Base-by-base conservation (phyloP, 2,888 invertebrate species). In the Drosophila nr. perissopoda region DNA sequence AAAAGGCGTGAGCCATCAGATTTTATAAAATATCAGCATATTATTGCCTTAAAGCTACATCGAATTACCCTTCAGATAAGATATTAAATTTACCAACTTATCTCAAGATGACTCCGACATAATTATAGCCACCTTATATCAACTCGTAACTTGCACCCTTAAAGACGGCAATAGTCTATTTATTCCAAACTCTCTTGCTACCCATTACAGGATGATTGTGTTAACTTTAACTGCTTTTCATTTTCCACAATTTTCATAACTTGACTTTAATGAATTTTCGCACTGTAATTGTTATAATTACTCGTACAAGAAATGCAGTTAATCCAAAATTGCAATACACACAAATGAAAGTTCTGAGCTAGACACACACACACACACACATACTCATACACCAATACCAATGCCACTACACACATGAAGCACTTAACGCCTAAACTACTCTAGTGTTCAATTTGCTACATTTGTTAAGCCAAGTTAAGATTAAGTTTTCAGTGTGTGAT, bases 401-500 rank as follows among this genome's bases (percentile, higher is more conserved):
- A 46, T 38, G 33, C 33, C 48, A 49, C 53, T 66, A 38, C 48
- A 33, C 16, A 33, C 21, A 31, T 49, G 48, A n/a, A 25, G 54
- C 60, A 76, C 57, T 65, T 69, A 75, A 70, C 52, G 48, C 70
- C 31, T 52, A 68, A 48, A 31, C 61, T 67, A 61, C 31, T 58
- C 53, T 51, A 27, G 49, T 67, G 60, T 64, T 67, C 63, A 66
- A 76, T 62, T 71, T 76, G 48, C 51, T n/a, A 60, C 62, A 70
- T 76, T 75, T 70, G 71, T 54, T 52, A 53, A 56, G 40, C 46
- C 48, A 61, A 79, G 79, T 74, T 74, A 54, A 51, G 61, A 74
- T 78, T 76, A 72, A 67, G 76, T 78, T 78, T 73, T 52, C 48
- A 63, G 57, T 63, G 58, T 73, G 68, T 82, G 85, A 82, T 80